Base-by-base conservation (phyloP, 2,113 vertebrate species). In the Lanius collurio region DNA sequence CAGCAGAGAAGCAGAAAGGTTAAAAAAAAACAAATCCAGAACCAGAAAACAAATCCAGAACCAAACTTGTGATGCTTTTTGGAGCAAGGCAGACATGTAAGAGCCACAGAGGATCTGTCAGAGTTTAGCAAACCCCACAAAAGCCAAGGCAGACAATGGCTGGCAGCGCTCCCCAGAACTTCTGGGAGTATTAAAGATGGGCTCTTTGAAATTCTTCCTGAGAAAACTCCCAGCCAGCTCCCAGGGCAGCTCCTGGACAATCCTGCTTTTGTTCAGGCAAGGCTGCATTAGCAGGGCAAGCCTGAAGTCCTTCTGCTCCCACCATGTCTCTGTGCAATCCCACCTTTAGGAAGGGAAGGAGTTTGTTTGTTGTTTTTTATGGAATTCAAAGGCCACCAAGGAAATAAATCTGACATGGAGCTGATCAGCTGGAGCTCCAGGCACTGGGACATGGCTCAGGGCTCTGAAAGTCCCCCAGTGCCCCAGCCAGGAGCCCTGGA, bases 191-290 rank as follows among this genome's bases (percentile, higher is more conserved):
- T 26, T 70, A 12, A 52, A 67, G 75, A 92, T 91, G 56, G 88
- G 87, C 80, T 64, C 64, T 86, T 90, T 83, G 24, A 60, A 94
- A 90, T 75, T 67, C 78, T 42, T 46, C 64, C 88, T 26, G 79
- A 75, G 85, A 47, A 26, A 78, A 79, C 56, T 19, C 83, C 78
- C 92, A 90, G 94, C 50, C 91, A 86, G 82, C 87, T 95, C 89
- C 28, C 35, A 73, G 81, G 56, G 63, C 81, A 91, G 82, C 79
- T 70, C 76, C 83, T 60, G 88, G 62, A 96, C 92, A 97, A 96
- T 93, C 86, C 71, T 67, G 88, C 92, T 92, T 94, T 92, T 96
- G 92, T 96, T 68, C 21, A 35, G 67, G 26, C 49, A 4, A 39
- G 63, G 71, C 76, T 67, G 75, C 82, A 87, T 0, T 31, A 77